A percentile compares a stretch with the other conserved stretches of the same genome.
phyloP scores from a whole-genome alignment of 2,888 invertebrate genomes.

The Cantharis lateralis region DNA sequence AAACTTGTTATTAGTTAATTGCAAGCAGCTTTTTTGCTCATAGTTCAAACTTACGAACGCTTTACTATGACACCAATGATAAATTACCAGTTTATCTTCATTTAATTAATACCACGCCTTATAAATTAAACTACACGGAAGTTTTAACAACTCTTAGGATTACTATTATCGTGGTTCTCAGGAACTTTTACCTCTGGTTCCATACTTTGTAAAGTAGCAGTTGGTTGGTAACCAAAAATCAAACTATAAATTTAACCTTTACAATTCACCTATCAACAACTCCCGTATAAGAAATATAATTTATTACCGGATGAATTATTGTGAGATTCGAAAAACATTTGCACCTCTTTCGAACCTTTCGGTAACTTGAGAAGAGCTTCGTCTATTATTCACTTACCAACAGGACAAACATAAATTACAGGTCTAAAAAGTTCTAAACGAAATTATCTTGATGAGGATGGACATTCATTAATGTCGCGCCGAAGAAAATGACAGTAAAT shows the following conservation, averaged over 20 bases:
- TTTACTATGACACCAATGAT: background rate
- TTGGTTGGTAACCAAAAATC: background rate
- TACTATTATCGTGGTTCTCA: background rate
- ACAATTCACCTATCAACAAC: slow-evolving; percentile 26
- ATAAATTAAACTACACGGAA: background rate
- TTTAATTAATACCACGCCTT: background rate
- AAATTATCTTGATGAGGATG: slow-evolving; percentile 24
- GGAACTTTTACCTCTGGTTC: background rate
- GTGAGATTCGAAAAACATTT: slow-evolving; percentile 20
- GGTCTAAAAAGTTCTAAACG: slow-evolving; percentile 13
- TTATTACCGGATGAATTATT: slow-evolving; percentile 25
- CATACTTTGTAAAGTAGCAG: background rate
- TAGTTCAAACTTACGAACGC: background rate
- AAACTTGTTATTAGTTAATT: background rate
- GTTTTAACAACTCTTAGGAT: background rate
- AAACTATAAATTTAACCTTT: slow-evolving; percentile 21
- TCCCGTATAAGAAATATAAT: slow-evolving; percentile 28
- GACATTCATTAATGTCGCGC: slow-evolving; percentile 24
- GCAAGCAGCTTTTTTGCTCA: background rate
- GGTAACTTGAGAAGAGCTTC: slow-evolving; percentile 26
- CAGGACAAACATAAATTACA: slow-evolving; percentile 24
- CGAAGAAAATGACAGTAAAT: slow-evolving; percentile 8
- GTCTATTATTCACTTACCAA: slow-evolving; percentile 21
- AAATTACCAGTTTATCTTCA: background rate
- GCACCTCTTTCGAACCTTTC: slow-evolving; percentile 25